Evolutionary conservation across 2,888 invertebrate species (phyloP).

Genomic region (Eilema depressum): DNA sequence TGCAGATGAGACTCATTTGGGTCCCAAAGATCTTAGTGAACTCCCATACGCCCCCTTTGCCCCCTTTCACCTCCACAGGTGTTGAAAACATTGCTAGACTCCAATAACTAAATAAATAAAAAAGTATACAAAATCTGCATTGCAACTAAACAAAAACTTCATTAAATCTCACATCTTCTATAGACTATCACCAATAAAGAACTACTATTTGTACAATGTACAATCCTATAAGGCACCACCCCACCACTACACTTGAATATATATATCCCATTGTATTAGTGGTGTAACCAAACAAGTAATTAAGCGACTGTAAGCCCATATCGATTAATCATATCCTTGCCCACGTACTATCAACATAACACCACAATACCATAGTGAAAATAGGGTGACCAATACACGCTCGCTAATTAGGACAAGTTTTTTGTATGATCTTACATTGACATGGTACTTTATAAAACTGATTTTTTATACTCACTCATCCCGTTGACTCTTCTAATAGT

Average conservation of each 20-base stretch:
- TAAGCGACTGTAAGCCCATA: constrained; percentile 72
- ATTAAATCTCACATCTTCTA: neutral
- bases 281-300: constrained; percentile 74
- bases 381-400: constrained; percentile 53
- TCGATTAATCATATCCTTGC: constrained; percentile 78
- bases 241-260: constrained; percentile 17
- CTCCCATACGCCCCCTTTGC: no score
- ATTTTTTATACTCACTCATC: no score
- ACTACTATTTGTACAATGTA: neutral
- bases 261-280: constrained; percentile 60
- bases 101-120: neutral
- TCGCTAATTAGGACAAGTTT: neutral
- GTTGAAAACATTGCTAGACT: neutral
- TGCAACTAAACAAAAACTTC: neutral
- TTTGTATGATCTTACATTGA: no score
- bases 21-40: no score
- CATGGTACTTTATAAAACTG: no score
- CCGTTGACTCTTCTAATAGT: no score
- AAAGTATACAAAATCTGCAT: neutral
- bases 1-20: no score
- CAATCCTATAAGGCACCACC: constrained; percentile 8
- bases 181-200: neutral
- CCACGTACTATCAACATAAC: constrained; percentile 79
- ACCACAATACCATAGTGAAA: constrained; percentile 62
- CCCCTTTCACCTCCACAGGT: neutral